Evolutionary conservation across 2,888 invertebrate genomes (phyloP).

Genomic region (Noctua janthe): DNA sequence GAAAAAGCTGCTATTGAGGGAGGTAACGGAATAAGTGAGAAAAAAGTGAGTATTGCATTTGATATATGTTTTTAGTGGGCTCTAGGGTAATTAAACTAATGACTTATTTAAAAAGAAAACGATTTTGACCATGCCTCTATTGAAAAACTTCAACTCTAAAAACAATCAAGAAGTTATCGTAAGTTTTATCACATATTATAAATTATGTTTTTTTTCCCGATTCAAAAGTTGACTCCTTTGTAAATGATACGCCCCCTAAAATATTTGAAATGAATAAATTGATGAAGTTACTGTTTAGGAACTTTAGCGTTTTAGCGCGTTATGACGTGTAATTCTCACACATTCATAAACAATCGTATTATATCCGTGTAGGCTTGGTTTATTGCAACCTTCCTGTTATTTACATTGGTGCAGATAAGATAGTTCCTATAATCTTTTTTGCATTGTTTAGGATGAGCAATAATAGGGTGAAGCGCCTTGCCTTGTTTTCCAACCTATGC

Average conservation of each 20-base stretch:
- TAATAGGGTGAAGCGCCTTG: constrained; percentile 46
- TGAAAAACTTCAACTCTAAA: background rate
- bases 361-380: constrained; percentile 9
- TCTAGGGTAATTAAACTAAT: background rate
- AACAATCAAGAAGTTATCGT: background rate
- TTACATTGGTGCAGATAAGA: constrained; percentile 49
- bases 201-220: background rate
- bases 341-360: background rate
- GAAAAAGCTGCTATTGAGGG: constrained; percentile 55
- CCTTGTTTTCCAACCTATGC: constrained; percentile 20
- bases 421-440: constrained; percentile 42
- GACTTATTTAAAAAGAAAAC: background rate
- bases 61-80: background rate
- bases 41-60: constrained; percentile 47
- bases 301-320: background rate
- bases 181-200: background rate
- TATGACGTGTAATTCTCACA: constrained; percentile 5
- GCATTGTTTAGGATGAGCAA: constrained; percentile 56
- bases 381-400: constrained; percentile 18
- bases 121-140: background rate
- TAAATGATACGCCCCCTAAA: background rate
- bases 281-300: background rate
- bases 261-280: background rate
- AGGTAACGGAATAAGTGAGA: constrained; percentile 41
- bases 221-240: background rate